Base-by-base conservation (phyloP, 2,113 vertebrate species). In the Hassar affinis region DNA sequence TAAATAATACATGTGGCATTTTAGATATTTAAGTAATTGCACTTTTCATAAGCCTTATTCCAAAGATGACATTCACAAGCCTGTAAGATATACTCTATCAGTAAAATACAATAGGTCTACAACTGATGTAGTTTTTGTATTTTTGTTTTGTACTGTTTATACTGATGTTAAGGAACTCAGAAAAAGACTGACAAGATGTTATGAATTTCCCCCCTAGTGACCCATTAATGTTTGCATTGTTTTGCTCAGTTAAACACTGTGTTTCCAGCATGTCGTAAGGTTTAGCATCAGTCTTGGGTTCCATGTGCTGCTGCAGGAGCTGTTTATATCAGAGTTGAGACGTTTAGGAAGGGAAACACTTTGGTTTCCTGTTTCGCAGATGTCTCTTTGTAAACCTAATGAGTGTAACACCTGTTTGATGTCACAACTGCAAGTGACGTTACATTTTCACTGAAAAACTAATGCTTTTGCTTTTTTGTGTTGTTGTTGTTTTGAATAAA, bases 331-430 rank as follows among this genome's bases (percentile, higher is more conserved):
- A 80, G 72, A 57, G 15, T 20, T 14, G 15, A 57, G 51, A 57
- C 54, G 14, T 78, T 85, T 69, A 51, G 47, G 57, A 77, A 76
- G 83, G 83, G 85, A 88, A 89, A 85, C 83, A 84, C 81, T 61
- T 62, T 82, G 88, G 88, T 83, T 89, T 89, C 88, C 88, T 86
- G 82, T 68, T 52, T 78, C 69, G 10, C 78, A 52, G 38, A 42
- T 7, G 47, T 78, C 22, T 81, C 57, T 75, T 52, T 71, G 59
- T 35, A 69, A 78, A 72, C 42, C 38, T 68, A 56, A 35, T 84
- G 18, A 27, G 15, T 17, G 69, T 72, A 75, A 51, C 84, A 81
- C 56, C 82, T 81, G 78, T 78, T 59, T 87, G 69, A 85, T 62
- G 56, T 77, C 74, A 56, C 27, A 74, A 30, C 8, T 17, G 69